These are phyloP conservation scores for Ictalurus punctatus DNA, from an alignment of 2,113 vertebrate species.

Conservation along the genomic window DNA sequence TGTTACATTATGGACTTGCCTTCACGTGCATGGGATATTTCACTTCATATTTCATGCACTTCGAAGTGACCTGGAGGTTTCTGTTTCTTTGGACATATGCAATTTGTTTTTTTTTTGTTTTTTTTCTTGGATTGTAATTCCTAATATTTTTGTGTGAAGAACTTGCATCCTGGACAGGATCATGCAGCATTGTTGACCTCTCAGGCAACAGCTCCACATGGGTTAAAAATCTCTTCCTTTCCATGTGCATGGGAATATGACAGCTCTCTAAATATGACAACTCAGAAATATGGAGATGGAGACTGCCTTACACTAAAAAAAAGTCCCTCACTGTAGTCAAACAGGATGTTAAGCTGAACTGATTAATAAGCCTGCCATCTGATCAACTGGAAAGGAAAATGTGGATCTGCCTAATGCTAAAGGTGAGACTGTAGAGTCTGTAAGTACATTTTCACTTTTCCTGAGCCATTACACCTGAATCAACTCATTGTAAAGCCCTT, in stretches of 20 bases:
- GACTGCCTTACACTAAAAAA: neutral
- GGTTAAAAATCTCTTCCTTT: neutral
- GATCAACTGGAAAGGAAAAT: neutral
- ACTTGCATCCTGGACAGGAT: neutral
- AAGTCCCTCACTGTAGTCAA: neutral
- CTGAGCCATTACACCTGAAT: neutral
- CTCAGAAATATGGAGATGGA: neutral
- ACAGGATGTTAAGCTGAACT: slow-evolving; percentile 2
- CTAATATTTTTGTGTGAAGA: neutral
- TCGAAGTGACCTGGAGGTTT: neutral
- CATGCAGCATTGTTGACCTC: neutral
- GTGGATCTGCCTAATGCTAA: slow-evolving; percentile 8
- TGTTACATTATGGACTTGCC: neutral
- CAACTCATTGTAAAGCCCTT: neutral
- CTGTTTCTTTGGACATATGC: neutral
- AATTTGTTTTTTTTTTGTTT: no score
- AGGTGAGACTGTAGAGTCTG: slow-evolving; percentile 9
- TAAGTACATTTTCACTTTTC: neutral
- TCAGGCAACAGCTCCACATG: neutral
- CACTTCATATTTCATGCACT: no score
- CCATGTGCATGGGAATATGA: neutral
- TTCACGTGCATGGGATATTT: neutral
- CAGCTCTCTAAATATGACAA: neutral
- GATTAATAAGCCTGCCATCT: neutral
- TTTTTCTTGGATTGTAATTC: no score